phyloP scores from a whole-genome alignment of 2,113 vertebrate genomes.

The Hystrix brachyura region DNA sequence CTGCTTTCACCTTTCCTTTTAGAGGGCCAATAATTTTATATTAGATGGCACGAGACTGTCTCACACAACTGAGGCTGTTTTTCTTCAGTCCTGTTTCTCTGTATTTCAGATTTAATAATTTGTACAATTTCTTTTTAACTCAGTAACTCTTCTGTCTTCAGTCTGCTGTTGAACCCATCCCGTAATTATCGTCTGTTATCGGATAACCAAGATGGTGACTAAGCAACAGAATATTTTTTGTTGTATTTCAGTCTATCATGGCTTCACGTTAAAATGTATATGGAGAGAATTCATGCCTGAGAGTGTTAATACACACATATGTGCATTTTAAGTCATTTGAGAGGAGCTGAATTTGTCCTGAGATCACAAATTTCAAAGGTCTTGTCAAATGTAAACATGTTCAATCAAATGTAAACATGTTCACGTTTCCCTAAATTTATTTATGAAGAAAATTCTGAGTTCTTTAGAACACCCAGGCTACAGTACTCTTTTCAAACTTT shows the following conservation, averaged over 20 bases:
- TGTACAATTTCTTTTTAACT: not conserved
- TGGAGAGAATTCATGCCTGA: not conserved
- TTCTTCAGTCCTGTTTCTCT: not conserved
- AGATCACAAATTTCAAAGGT: constrained; percentile 16
- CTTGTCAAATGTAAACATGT: not conserved
- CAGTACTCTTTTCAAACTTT: not conserved
- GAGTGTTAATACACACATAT: not conserved
- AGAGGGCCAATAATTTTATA: not conserved
- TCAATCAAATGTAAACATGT: not conserved
- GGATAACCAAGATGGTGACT: not conserved
- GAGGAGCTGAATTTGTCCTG: not conserved
- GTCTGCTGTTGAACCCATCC: not conserved
- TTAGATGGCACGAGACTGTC: not conserved
- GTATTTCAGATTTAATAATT: not conserved
- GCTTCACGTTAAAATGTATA: constrained; percentile 14
- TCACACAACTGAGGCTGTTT: not conserved
- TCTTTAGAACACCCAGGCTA: not conserved
- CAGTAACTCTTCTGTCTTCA: not conserved
- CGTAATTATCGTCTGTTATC: not conserved
- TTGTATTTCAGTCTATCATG: not conserved
- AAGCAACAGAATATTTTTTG: not conserved
- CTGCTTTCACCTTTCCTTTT: not conserved
- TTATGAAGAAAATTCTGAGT: not conserved
- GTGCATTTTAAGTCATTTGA: not conserved
- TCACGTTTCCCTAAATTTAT: not conserved